phyloP scores from a whole-genome alignment of 2,797 vertebrate species.

The Sebastes nivosus region DNA sequence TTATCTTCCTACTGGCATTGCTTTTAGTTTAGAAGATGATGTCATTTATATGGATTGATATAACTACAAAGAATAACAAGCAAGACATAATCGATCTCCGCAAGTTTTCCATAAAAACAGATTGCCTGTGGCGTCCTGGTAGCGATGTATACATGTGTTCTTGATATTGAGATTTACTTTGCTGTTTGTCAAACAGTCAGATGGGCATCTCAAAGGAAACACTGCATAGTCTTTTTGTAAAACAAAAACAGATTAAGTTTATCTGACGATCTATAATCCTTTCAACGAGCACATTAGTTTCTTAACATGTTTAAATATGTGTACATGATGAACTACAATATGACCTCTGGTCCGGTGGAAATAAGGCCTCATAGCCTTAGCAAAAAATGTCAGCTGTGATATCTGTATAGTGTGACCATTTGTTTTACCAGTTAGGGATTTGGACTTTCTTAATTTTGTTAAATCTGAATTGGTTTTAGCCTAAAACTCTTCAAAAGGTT shows the following conservation, averaged over 20 bases:
- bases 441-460: not conserved
- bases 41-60: not conserved
- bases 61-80: conserved; percentile 15
- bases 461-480: not conserved
- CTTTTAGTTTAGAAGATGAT: conserved; percentile 24
- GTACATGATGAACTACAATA: not conserved
- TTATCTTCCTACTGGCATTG: conserved; percentile 6
- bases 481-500: not conserved
- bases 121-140: not conserved
- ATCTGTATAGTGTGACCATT: not conserved
- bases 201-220: not conserved
- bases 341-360: not conserved
- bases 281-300: not conserved
- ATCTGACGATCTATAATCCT: not conserved
- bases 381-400: not conserved
- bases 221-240: not conserved
- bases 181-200: not conserved
- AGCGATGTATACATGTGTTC: conserved; percentile 1
- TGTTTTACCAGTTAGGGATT: not conserved
- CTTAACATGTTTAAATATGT: not conserved
- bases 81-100: not conserved
- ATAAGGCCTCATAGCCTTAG: not conserved
- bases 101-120: not conserved
- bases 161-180: conserved; percentile 1
- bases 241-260: not conserved